A percentile compares a stretch with the other conserved stretches of the same genome.
Evolutionary conservation across 2,888 invertebrate genomes (phyloP).

Genomic region (Heliconius hortense): DNA sequence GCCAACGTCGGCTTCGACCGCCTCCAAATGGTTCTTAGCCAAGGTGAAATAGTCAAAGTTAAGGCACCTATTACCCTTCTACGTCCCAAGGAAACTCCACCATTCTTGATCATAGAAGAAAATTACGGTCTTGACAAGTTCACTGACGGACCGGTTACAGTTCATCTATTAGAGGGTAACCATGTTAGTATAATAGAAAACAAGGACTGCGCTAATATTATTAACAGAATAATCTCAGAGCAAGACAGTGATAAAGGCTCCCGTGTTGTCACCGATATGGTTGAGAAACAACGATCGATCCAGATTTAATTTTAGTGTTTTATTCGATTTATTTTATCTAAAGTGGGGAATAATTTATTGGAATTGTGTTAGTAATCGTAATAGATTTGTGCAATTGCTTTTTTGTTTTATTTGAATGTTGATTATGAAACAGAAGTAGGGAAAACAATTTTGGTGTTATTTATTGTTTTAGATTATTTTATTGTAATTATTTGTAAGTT

Average conservation of each 20-base stretch:
- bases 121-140: constrained; percentile 85
- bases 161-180: constrained; percentile 34
- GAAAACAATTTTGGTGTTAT: constrained; percentile 15
- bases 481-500: constrained; percentile 13
- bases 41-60: constrained; percentile 71
- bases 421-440: background rate
- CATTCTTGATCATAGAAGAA: constrained; percentile 79
- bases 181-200: constrained; percentile 37
- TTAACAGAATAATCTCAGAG: constrained; percentile 49
- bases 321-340: background rate
- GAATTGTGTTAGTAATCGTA: background rate
- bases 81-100: constrained; percentile 82
- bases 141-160: background rate
- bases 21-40: constrained; percentile 76
- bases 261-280: constrained; percentile 61
- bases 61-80: constrained; percentile 83
- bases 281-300: constrained; percentile 64
- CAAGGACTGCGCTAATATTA: constrained; percentile 38
- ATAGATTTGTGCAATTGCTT: background rate
- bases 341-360: constrained; percentile 5
- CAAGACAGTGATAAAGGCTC: constrained; percentile 53
- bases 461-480: constrained; percentile 8
- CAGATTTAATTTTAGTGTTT: constrained; percentile 40
- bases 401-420: background rate
- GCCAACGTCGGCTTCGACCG: constrained; percentile 72